Evolutionary conservation across 53 echinoderm and acorn worm species (phyloP), one percentile per base, ranked within the genome.

Genomic region (Luidia sarsii): DNA sequence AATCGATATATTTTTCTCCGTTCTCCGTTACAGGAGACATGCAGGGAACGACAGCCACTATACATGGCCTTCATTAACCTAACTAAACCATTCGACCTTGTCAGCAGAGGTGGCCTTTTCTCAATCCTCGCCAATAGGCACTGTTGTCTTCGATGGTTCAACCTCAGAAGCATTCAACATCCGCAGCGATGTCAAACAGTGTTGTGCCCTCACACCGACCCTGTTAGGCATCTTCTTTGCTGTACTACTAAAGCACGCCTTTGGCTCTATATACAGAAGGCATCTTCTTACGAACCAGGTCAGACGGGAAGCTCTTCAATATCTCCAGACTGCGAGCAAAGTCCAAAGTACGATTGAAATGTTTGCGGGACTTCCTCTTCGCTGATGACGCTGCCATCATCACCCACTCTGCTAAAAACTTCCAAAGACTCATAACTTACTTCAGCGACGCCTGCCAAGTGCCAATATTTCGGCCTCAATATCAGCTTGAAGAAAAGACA

Each of bases 221-320:
- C 80, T 83, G 20, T 91, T 87, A 19, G 80, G 87, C 3, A 91
- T 87, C 19, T 87, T 91, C 87, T 87, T 87, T 27, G 64, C 84
- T 3, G n/a, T 87, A 21, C 71, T 87, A 16, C 87, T 87, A 7
- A 22, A 13, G 2, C 32, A 68, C 28, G 91, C 87, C 5, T 83
- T 63, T 30, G 16, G 64, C 8, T 46, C n/a, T 36, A 32, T 57
- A 86, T 27, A 2, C 50, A 21, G 82, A 86, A 10, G 86, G 90
- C 10, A 35, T 90, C 18, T 86, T 67, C 35, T 48, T 83, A 5
- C 79, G 68, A 64, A 81, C 89, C 14, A 51, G 86, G 30, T 19
- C 33, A 4, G 64, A 87, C 24, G 56, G 53, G 4, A 41, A 82
- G 14, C 75, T 82, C 9, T 73, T 65, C 46, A 82, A 86, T 35